phyloP scores from a whole-genome alignment of 2,113 vertebrate genomes.

The Sinocyclocheilus grahami region DNA sequence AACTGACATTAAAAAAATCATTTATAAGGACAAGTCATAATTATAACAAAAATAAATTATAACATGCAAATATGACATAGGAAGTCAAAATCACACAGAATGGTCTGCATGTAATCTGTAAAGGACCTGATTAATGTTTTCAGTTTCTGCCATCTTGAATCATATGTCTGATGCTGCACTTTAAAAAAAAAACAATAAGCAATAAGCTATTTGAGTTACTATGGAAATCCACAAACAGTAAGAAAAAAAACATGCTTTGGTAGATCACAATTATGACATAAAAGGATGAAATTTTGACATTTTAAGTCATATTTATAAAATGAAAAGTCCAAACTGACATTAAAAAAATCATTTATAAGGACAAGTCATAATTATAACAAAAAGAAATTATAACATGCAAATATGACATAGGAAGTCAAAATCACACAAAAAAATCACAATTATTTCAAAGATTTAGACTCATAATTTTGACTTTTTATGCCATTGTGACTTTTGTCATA shows the following conservation, averaged over 20 bases:
- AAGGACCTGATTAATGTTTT: neutral
- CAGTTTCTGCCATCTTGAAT: neutral
- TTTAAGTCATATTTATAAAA: too few relatives aligned
- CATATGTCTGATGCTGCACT: neutral
- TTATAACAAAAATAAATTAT: neutral
- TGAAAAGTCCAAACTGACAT: too few relatives aligned
- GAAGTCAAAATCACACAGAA: neutral
- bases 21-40: neutral
- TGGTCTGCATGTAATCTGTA: constrained; percentile 32
- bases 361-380: neutral
- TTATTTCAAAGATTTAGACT: neutral
- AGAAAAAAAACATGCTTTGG: neutral
- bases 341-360: neutral
- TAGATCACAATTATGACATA: neutral
- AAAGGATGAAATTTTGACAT: neutral
- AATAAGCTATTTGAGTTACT: neutral
- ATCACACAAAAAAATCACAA: neutral
- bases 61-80: neutral
- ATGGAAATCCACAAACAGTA: neutral
- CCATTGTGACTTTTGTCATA: neutral
- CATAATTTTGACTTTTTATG: neutral
- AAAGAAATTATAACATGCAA: neutral
- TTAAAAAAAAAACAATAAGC: neutral
- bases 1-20: neutral
- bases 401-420: neutral